Evolutionary conservation across 2,888 invertebrate species (phyloP), one percentile per base, ranked within the genome.

Genomic region (Leptopilina syphax): DNA sequence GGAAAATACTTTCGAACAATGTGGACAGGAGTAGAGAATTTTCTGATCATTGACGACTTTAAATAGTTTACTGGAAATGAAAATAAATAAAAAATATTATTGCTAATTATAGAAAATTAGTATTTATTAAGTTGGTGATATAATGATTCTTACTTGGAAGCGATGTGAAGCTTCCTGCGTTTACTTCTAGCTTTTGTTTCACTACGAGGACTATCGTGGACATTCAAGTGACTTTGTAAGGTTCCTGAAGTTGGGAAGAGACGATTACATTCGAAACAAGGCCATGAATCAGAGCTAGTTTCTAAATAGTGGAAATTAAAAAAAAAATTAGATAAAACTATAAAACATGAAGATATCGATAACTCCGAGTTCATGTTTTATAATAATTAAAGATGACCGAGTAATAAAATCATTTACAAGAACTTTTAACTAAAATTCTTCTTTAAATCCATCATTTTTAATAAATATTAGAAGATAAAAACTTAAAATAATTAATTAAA

Each of bases 231-330:
- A 78, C 93, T 93, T 88, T 95, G 94, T 47, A 95, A 91, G 65
- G 93, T 93, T 79, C 93, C 92, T 0, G 94, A 94, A 0, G 94
- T 93, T 4, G 91, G 86, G 90, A 95, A 95, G 76, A 92, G 92
- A 82, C 93, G 91, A 76, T 94, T 92, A 87, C 95, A 95, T 87
- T 95, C 95, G 86, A 93, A 95, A 88, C 95, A 95, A 34, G 94
- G 93, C 94, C 95, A 95, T 18, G 92, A 91, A 83, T 93, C 92
- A 27, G 89, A 88, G 24, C 82, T 79, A 76, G 81, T 70, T 76
- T 87, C 84, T 88, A 65, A n/a, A 82, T 79, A n/a, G 8, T 44
- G 44, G 0, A 44, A 44, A 7, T 34, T 34, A 1, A 54, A 54
- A 50, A 54, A 50, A 54, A 65, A 67, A 9, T 60, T 68, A 3